These are phyloP conservation scores for Passerculus sandwichensis DNA, from an alignment of 2,797 vertebrate species.

Conservation along the genomic window DNA sequence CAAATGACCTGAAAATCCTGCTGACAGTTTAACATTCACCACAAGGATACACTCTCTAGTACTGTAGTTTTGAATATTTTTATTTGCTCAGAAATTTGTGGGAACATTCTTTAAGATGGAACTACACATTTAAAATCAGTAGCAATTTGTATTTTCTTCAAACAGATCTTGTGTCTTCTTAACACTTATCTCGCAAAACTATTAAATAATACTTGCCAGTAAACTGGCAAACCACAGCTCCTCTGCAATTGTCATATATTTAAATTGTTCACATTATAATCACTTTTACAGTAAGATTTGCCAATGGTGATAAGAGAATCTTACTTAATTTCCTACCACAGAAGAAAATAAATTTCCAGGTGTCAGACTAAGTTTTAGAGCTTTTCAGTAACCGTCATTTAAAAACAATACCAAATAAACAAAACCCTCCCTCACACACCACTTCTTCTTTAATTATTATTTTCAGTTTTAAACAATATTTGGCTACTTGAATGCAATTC, in stretches of 20 bases:
- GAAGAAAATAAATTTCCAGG: not conserved
- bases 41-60: conserved; percentile 76
- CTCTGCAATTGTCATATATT: not conserved
- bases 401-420: not conserved
- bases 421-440: fast-evolving
- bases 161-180: not conserved
- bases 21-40: conserved; percentile 93
- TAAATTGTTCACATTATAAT: not conserved
- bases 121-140: conserved; percentile 2
- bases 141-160: conserved; percentile 11
- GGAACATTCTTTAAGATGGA: conserved; percentile 34
- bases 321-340: not conserved
- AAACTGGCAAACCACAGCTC: not conserved
- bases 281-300: not conserved
- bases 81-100: conserved; percentile 73
- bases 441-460: not conserved
- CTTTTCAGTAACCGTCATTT: not conserved
- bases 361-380: not conserved
- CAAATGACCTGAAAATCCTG: conserved; percentile 98
- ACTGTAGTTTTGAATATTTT: conserved; percentile 75
- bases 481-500: not conserved
- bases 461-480: not conserved
- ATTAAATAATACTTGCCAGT: not conserved
- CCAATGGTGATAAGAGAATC: not conserved
- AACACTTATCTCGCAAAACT: conserved; percentile 18